Conservation (phyloP, 2,113 vertebrate genomes). For the Prunella himalayana region DNA sequence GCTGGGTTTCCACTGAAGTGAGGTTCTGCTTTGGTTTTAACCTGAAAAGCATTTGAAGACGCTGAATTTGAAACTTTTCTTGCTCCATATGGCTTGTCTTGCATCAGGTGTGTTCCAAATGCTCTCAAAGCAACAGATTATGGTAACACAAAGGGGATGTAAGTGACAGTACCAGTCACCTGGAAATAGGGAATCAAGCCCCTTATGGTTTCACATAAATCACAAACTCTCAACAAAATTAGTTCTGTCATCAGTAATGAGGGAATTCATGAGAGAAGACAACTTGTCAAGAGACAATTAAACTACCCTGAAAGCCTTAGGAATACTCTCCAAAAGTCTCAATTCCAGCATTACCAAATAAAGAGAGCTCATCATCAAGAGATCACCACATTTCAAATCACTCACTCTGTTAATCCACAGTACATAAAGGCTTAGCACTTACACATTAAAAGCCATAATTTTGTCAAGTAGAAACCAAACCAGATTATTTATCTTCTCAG, state of each 20-base stretch:
- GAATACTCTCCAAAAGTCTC: not conserved
- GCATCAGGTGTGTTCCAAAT: not conserved
- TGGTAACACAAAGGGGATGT: not conserved
- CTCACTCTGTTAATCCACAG: not conserved
- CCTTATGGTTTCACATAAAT: not conserved
- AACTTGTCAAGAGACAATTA: not conserved
- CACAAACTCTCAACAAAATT: not conserved
- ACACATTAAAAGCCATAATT: not conserved
- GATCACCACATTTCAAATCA: not conserved
- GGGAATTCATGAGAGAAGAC: not conserved
- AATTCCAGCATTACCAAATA: not conserved
- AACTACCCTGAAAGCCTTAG: not conserved
- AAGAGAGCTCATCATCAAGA: not conserved
- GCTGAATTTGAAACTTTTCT: not conserved
- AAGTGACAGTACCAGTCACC: not conserved
- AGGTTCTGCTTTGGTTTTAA: not conserved
- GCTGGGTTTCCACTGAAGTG: not conserved
- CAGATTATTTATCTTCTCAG: not conserved
- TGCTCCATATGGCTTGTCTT: not conserved
- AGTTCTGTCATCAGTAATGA: not conserved
- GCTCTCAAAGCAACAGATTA: not conserved
- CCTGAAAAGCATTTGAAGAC: fast-evolving
- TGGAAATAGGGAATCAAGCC: not conserved
- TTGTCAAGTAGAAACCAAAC: not conserved
- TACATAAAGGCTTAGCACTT: not conserved